Evolutionary conservation across 2,888 invertebrate species (phyloP).

Genomic region (Fragum fragum): DNA sequence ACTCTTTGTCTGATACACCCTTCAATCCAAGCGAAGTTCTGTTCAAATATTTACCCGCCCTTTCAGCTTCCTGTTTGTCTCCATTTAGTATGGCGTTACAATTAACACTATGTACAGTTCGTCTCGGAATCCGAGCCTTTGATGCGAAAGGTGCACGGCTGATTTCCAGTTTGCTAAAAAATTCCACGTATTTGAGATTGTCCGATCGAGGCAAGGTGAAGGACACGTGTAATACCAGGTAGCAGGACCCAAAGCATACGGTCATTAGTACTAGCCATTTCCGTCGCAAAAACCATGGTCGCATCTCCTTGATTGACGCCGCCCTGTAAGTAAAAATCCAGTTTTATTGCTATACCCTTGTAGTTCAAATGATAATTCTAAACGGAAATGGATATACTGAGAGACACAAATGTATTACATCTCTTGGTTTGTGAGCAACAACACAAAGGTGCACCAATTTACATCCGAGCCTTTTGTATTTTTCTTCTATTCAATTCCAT

Average conservation of each 20-base stretch:
- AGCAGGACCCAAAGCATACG: neutral
- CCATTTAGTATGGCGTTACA: slow-evolving; percentile 74
- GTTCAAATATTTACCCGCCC: slow-evolving; percentile 58
- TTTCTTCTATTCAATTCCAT: no score
- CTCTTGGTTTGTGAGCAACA: no score
- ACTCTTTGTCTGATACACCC: slow-evolving; percentile 70
- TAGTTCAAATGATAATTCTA: no score
- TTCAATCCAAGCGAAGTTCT: slow-evolving; percentile 49
- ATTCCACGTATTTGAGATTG: neutral
- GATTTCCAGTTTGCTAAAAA: neutral
- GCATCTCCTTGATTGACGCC: neutral
- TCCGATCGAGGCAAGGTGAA: neutral
- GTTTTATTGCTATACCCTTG: no score
- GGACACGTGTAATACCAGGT: neutral
- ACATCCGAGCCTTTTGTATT: no score
- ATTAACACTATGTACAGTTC: slow-evolving; percentile 60
- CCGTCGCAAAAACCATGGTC: neutral
- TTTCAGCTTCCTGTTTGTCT: slow-evolving; percentile 67
- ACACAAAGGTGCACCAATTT: no score
- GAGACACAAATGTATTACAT: no score
- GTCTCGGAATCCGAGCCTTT: neutral
- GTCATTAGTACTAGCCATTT: neutral
- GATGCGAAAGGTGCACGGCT: neutral
- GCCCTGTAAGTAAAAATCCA: slow-evolving; percentile 9
- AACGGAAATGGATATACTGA: no score